Evolutionary conservation across 1,140 invertebrate species (phyloP).

Genomic region (Sinonovacula constricta): DNA sequence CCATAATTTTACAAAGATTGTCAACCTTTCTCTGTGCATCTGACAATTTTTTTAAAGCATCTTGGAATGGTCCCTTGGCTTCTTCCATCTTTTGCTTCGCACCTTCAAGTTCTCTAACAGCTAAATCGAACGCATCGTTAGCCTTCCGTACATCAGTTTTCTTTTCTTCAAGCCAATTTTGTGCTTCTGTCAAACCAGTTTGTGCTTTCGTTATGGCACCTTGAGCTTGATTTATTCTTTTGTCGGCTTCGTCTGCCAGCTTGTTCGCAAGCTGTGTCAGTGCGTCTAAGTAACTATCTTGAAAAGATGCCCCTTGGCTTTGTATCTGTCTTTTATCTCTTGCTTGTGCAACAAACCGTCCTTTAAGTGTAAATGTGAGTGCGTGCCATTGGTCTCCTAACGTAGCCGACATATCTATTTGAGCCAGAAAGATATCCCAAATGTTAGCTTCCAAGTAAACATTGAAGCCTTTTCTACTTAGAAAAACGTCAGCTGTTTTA

Average conservation of each 20-base stretch:
- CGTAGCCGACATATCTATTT: slow-evolving; percentile 24
- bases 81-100: slow-evolving; percentile 48
- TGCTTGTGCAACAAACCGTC: slow-evolving; percentile 9
- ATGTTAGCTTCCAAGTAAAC: slow-evolving; percentile 34
- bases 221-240: slow-evolving; percentile 22
- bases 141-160: slow-evolving; percentile 11
- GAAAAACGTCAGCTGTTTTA: not conserved
- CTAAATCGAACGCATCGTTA: slow-evolving; percentile 46
- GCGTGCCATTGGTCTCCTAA: slow-evolving; percentile 8
- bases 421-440: slow-evolving; percentile 25
- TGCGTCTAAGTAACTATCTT: slow-evolving; percentile 18
- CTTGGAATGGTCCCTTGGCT: slow-evolving; percentile 46
- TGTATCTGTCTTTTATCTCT: not conserved
- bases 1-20: slow-evolving; percentile 48
- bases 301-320: not conserved
- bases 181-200: slow-evolving; percentile 25
- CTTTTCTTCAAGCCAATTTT: slow-evolving; percentile 32
- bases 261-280: not conserved
- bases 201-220: slow-evolving; percentile 7
- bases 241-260: slow-evolving; percentile 13
- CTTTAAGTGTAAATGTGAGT: slow-evolving; percentile 12
- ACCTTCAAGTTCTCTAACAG: slow-evolving; percentile 32
- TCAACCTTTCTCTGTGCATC: slow-evolving; percentile 47
- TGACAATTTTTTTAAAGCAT: slow-evolving; percentile 32
- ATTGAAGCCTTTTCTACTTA: slow-evolving; percentile 12